Conservation (phyloP, 2,113 vertebrate species). For the Geococcyx californianus region DNA sequence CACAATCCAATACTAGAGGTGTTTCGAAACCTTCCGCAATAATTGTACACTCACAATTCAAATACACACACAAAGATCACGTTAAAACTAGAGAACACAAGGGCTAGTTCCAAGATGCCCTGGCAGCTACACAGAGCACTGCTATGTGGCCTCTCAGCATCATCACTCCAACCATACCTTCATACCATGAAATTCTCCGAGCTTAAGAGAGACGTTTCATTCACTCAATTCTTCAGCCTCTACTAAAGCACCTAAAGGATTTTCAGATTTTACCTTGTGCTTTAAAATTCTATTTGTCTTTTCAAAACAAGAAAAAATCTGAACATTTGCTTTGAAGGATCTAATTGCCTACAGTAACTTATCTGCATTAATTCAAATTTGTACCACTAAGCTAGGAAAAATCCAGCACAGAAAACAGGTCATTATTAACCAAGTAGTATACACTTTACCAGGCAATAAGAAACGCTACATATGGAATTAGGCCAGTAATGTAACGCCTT, state of each 20-base stretch:
- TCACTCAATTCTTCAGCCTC: not conserved
- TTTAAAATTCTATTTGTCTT: not conserved
- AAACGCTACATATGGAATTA: not conserved
- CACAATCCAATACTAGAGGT: not conserved
- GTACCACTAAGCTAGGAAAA: not conserved
- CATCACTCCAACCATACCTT: not conserved
- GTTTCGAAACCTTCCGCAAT: not conserved
- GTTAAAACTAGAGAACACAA: not conserved
- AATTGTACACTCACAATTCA: not conserved
- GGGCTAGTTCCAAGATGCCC: not conserved
- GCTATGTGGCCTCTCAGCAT: not conserved
- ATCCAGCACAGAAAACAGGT: not conserved
- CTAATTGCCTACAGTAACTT: not conserved
- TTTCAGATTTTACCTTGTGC: not conserved
- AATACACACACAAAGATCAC: not conserved
- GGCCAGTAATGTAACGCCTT: not conserved
- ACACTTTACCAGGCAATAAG: not conserved
- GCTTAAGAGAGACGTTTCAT: not conserved
- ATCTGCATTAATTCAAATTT: not conserved
- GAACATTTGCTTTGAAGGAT: not conserved
- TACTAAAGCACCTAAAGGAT: not conserved
- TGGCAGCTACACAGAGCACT: not conserved
- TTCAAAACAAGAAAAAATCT: not conserved
- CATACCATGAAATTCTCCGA: not conserved
- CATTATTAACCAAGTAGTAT: not conserved